Base-by-base conservation (phyloP, 2,888 invertebrate genomes). In the Euzophera pinguis region DNA sequence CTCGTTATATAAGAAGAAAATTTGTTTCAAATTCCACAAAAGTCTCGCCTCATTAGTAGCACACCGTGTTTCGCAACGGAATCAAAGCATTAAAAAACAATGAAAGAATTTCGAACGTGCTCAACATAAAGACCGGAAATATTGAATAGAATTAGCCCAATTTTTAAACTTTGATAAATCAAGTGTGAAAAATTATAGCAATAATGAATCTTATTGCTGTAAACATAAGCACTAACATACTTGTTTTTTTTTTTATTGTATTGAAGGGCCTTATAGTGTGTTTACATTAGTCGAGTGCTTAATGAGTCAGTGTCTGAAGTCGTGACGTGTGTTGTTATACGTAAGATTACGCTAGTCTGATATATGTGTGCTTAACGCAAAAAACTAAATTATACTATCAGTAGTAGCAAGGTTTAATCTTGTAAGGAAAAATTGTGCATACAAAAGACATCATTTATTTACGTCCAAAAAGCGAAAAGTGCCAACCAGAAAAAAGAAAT, bases 71-170 rank as follows among this genome's bases (percentile, higher is more conserved):
- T 45, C 45, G 45, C 32, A 45, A 45, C 45, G 29, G 45, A 43
- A 14, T 10, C 39, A 39, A 16, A 10, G 10, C 32, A 32, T 45
- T 12, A 29, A 45, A 32, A 45, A 45, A 45, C 45, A 45, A 45
- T 45, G 32, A 45, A 32, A 32, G 32, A 34, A 45, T 14, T 1
- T 13, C 29, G 13, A 13, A 45, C 45, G 45, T 45, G 45, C 32
- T 45, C 45, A 10, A 32, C 32, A 32, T 45, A 45, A 45, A 45
- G 45, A 32, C 45, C 45, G 45, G 45, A 45, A 45, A 45, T 45
- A 45, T 45, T 45, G 45, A 16, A 45, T 45, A 10, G 34, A 32
- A 45, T 45, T 45, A 45, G 45, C 45, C 45, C 16, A 45, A 34
- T 45, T 45, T 45, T 14, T 41, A 8, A 16, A 39, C 7, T 39